Percentiles rank a stretch among this genome's conserved stretches.
Conservation (phyloP, 2,113 vertebrate genomes). For the Sclerurus mexicanus region DNA sequence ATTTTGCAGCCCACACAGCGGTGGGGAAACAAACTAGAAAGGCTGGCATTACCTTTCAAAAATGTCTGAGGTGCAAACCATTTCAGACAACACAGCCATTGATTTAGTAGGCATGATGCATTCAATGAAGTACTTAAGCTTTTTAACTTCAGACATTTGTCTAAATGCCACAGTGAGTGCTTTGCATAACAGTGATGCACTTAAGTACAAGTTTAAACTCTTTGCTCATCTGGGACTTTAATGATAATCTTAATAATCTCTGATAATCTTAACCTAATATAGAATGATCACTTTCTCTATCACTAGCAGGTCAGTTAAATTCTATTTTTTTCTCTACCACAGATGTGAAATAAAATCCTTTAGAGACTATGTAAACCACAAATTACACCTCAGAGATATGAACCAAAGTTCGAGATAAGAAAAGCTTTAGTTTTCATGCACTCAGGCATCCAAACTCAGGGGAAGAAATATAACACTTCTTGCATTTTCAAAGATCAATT, state of each 20-base stretch:
- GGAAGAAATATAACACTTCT: not conserved
- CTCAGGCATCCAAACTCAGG: not conserved
- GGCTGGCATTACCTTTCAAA: not conserved
- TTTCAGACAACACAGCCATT: not conserved
- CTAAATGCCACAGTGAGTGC: not conserved
- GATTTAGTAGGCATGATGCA: not conserved
- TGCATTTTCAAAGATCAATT: constrained; percentile 1
- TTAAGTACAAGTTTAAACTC: not conserved
- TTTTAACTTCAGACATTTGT: not conserved
- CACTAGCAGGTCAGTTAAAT: not conserved
- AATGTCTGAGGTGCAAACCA: not conserved
- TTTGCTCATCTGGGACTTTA: not conserved
- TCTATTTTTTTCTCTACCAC: not conserved
- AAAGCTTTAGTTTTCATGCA: not conserved
- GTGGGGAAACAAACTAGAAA: not conserved
- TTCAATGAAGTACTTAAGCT: not conserved
- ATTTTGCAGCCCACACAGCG: not conserved
- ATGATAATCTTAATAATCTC: no score
- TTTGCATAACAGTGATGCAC: not conserved
- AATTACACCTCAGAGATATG: constrained; percentile 13
- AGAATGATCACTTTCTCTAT: not conserved
- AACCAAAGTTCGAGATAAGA: constrained; percentile 4
- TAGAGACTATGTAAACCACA: not conserved
- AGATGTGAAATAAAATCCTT: constrained; percentile 3
- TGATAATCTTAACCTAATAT: not conserved